These are phyloP conservation scores for Helobdella robusta DNA, from an alignment of 2,888 invertebrate species.

Conservation along the genomic window DNA sequence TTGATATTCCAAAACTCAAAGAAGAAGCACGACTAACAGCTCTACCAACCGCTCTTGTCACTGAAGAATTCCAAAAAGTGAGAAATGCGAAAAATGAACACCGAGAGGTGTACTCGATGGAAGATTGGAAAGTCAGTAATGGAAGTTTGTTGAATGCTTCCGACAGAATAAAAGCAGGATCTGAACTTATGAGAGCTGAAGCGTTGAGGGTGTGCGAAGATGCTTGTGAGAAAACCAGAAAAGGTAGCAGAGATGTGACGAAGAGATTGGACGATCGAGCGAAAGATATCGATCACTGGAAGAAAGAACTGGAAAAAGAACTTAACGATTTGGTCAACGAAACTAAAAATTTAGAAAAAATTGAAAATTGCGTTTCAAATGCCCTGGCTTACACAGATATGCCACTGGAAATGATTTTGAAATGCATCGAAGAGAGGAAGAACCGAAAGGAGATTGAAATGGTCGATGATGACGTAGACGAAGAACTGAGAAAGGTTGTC, in stretches of 20 bases:
- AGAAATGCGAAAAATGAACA: conserved; percentile 11
- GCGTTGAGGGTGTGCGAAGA: conserved; percentile 19
- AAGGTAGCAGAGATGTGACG: conserved; percentile 22
- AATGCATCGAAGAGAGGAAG: conserved; percentile 22
- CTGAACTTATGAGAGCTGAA: conserved; percentile 25
- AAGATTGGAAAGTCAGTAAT: conserved; percentile 26
- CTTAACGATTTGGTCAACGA: conserved; percentile 19
- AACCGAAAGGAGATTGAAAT: conserved; percentile 25
- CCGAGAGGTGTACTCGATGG: background rate
- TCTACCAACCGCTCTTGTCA: conserved; percentile 14
- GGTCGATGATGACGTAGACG: conserved; percentile 25
- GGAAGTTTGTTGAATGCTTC: conserved; percentile 17
- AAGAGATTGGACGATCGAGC: conserved; percentile 25
- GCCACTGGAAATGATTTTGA: conserved; percentile 14
- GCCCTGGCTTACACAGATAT: conserved; percentile 20
- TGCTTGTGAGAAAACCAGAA: conserved; percentile 24
- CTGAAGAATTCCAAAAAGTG: background rate
- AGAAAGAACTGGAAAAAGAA: conserved; percentile 25
- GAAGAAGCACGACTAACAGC: background rate
- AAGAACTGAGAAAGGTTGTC: conserved; percentile 23
- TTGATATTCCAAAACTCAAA: conserved; percentile 3
- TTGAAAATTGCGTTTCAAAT: conserved; percentile 23
- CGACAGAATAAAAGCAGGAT: conserved; percentile 16
- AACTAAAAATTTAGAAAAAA: conserved; percentile 17
- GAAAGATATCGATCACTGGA: conserved; percentile 24